These are phyloP conservation scores for Hecatera dysodea DNA, from an alignment of 2,888 invertebrate species.

Conservation along the genomic window DNA sequence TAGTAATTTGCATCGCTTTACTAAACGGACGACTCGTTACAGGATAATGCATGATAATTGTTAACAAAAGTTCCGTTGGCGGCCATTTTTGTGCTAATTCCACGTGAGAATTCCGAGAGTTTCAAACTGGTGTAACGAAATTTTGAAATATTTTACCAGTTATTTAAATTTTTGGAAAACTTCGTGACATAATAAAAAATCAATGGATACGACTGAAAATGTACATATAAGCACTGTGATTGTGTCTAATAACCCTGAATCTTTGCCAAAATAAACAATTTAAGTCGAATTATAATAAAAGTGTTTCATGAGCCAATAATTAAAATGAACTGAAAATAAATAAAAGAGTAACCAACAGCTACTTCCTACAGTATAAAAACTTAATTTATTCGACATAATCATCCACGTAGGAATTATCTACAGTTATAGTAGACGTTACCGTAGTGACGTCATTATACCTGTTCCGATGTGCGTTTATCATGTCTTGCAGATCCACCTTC, in stretches of 20 bases:
- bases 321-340: neutral
- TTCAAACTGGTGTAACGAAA: conserved; percentile 39
- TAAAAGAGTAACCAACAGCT: neutral
- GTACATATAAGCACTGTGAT: neutral
- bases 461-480: conserved; percentile 69
- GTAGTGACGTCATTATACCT: conserved; percentile 13
- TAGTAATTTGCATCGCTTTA: conserved; percentile 74
- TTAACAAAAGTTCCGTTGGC: conserved; percentile 72
- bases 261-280: too few species aligned
- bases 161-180: neutral
- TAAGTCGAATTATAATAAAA: too few species aligned
- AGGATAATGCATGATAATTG: conserved; percentile 81
- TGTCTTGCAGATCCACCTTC: conserved; percentile 82
- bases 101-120: conserved; percentile 55
- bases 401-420: conserved; percentile 4
- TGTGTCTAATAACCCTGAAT: neutral
- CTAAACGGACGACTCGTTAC: conserved; percentile 47
- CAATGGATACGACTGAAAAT: neutral
- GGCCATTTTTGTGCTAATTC: conserved; percentile 57
- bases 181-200: neutral
- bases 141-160: conserved; percentile 37
- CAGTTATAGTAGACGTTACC: conserved; percentile 3
- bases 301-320: neutral
- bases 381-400: conserved; percentile 52
- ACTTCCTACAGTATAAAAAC: neutral